These are phyloP conservation scores for Casuarius casuarius DNA, from an alignment of 2,113 vertebrate species.

Conservation along the genomic window DNA sequence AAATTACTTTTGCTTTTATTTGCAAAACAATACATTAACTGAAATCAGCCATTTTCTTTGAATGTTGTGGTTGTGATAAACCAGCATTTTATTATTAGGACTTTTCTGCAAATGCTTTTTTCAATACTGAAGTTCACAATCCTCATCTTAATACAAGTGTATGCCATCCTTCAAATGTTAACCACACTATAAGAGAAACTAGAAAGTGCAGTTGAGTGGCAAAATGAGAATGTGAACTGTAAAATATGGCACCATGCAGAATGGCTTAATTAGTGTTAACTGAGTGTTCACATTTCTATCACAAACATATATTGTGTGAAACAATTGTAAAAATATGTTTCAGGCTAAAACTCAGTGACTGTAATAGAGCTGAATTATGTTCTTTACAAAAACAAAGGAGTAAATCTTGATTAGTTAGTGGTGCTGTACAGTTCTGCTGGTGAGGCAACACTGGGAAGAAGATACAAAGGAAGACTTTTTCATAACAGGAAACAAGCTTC, in stretches of 20 bases:
- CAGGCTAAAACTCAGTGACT: not conserved
- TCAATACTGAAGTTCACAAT: not conserved
- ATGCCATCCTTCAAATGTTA: not conserved
- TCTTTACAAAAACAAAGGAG: not conserved
- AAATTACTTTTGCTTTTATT: not conserved
- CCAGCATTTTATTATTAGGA: not conserved
- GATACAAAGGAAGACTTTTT: not conserved
- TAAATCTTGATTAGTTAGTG: not conserved
- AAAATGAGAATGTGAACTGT: not conserved
- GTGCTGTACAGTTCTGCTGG: not conserved
- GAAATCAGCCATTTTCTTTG: not conserved
- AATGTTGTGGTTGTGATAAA: not conserved
- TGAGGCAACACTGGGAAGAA: not conserved
- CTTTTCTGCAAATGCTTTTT: not conserved
- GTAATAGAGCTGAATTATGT: accelerated
- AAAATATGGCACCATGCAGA: not conserved
- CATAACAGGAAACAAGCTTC: not conserved
- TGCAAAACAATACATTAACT: not conserved
- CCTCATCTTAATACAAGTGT: not conserved
- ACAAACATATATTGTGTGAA: not conserved
- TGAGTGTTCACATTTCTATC: not conserved
- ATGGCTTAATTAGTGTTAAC: not conserved
- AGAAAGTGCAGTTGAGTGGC: not conserved
- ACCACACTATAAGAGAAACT: not conserved
- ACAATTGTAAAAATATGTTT: not conserved